Percentiles rank a stretch among this genome's conserved stretches.
These are phyloP conservation scores for Lepilemur ruficaudatus DNA, from an alignment of 2,797 vertebrate genomes.

Conservation along the genomic window DNA sequence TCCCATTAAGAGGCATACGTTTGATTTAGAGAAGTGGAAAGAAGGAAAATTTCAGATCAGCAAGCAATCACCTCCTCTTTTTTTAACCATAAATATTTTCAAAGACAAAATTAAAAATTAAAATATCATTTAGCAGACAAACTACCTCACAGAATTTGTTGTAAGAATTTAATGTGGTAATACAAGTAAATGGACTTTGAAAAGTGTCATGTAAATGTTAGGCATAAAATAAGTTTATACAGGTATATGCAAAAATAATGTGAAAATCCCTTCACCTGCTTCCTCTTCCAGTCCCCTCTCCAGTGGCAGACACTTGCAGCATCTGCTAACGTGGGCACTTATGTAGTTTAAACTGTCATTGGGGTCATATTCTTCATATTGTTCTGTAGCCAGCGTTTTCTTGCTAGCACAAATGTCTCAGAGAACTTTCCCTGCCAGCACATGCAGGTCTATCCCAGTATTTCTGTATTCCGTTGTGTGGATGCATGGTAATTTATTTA, in stretches of 20 bases:
- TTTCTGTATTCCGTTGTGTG: not conserved
- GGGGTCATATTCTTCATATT: not conserved
- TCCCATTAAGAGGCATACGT: not conserved
- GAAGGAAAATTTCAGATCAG: not conserved
- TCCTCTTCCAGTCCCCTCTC: not conserved
- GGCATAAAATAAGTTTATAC: not conserved
- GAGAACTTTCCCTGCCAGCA: not conserved
- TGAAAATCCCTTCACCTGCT: not conserved
- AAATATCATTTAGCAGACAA: too few relatives aligned
- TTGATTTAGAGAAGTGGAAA: conserved; percentile 19
- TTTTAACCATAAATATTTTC: conserved; percentile 1
- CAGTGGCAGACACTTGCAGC: not conserved
- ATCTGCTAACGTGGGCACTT: not conserved
- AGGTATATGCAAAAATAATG: not conserved
- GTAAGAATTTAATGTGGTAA: too few relatives aligned
- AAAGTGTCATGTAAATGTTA: too few relatives aligned
- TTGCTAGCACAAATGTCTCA: not conserved
- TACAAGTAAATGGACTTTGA: not conserved
- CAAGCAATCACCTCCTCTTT: not conserved
- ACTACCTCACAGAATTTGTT: too few relatives aligned
- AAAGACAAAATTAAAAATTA: too few relatives aligned
- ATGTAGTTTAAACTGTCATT: not conserved
- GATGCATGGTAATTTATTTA: not conserved
- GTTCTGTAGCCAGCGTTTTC: not conserved
- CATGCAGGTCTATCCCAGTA: not conserved